Evolutionary conservation across 2,113 vertebrate species (phyloP).

Genomic region (Macquaria ambigua): DNA sequence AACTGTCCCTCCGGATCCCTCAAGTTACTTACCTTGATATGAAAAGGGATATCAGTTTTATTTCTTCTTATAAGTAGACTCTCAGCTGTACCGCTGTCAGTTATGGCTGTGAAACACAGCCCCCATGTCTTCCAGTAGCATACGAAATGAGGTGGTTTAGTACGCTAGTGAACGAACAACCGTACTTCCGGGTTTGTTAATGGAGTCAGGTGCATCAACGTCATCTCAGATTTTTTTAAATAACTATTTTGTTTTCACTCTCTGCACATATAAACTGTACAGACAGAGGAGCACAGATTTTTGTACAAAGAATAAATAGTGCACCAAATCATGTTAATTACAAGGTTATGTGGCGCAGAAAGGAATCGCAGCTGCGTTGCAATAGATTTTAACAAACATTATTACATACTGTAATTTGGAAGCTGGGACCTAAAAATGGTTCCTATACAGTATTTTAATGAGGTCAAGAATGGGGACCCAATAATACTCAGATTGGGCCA

Average conservation of each 20-base stretch:
- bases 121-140: slow-evolving; percentile 78
- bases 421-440: too few species aligned
- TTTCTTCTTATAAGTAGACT: background rate
- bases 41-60: slow-evolving; percentile 17
- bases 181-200: slow-evolving; percentile 71
- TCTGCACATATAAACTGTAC: background rate
- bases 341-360: too few species aligned
- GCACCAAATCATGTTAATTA: too few species aligned
- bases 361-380: too few species aligned
- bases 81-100: slow-evolving; percentile 66
- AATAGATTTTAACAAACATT: too few species aligned
- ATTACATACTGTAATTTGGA: too few species aligned
- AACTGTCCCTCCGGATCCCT: background rate
- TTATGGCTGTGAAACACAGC: slow-evolving; percentile 58
- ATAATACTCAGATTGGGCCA: background rate
- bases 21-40: slow-evolving; percentile 64
- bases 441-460: too few species aligned
- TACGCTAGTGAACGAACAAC: slow-evolving; percentile 33
- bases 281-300: too few species aligned
- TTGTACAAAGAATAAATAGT: too few species aligned
- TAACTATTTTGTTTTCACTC: background rate
- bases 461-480: background rate
- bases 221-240: slow-evolving; percentile 4
- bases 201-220: slow-evolving; percentile 42
- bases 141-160: slow-evolving; percentile 56